These are phyloP conservation scores for Henricia sp. DNA, from an alignment of 53 echinoderm and acorn worm species.

Conservation along the genomic window DNA sequence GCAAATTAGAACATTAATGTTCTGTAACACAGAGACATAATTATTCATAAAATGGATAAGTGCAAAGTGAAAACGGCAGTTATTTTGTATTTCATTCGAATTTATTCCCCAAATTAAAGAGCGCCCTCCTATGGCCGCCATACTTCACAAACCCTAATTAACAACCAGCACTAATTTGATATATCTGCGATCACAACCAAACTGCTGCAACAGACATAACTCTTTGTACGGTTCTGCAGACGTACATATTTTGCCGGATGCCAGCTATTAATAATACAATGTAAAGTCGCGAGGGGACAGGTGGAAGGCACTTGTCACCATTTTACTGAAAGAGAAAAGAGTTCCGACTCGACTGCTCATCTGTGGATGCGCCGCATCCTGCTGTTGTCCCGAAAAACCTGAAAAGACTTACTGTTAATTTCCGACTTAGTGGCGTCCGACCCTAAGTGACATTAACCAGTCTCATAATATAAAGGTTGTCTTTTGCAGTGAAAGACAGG, in stretches of 20 bases:
- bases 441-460: conserved; percentile 24
- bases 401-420: conserved; percentile 55
- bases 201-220: neutral
- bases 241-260: conserved; percentile 34
- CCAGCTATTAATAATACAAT: conserved; percentile 45
- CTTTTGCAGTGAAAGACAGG: neutral
- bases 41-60: too few relatives aligned
- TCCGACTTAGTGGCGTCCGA: neutral
- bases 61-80: too few relatives aligned
- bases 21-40: too few relatives aligned
- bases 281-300: conserved; percentile 14
- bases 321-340: neutral
- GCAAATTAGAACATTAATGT: too few relatives aligned
- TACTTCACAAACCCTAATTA: neutral
- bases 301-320: conserved; percentile 42
- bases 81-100: neutral
- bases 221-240: neutral
- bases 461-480: neutral
- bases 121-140: neutral
- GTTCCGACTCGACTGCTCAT: conserved; percentile 14
- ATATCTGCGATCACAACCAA: neutral
- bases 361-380: conserved; percentile 29
- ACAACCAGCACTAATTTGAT: too few relatives aligned
- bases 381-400: conserved; percentile 36
- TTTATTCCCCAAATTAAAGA: neutral